phyloP scores from a whole-genome alignment of 1,140 invertebrate genomes.

The Eriosoma lanigerum region DNA sequence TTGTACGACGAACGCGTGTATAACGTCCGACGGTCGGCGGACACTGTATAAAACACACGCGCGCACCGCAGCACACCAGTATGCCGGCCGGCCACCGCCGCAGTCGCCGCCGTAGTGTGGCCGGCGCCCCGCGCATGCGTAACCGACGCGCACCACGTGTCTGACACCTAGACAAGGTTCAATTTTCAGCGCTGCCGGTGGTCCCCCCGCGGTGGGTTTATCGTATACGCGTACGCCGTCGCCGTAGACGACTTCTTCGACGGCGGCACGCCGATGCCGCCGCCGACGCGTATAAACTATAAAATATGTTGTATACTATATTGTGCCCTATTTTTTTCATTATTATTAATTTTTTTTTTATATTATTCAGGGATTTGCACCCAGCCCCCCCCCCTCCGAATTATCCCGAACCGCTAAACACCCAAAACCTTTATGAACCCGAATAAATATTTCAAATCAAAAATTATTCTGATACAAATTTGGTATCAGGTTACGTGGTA shows the following conservation, averaged over 20 bases:
- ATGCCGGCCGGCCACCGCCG: constrained; percentile 43
- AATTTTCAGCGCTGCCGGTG: constrained; percentile 47
- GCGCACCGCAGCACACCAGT: constrained; percentile 34
- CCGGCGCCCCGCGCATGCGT: constrained; percentile 45
- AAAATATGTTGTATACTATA: not conserved
- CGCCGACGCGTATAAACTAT: no score
- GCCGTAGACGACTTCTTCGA: not conserved
- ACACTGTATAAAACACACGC: constrained; percentile 44
- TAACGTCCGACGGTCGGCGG: constrained; percentile 42
- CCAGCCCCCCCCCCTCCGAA: no score
- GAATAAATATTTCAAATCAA: no score
- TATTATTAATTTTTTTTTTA: no score
- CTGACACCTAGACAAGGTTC: constrained; percentile 48
- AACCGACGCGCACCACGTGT: constrained; percentile 50
- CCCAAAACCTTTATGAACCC: no score
- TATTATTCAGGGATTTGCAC: no score
- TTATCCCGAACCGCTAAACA: no score
- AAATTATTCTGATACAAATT: no score
- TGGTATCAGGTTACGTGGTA: no score
- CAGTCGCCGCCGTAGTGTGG: constrained; percentile 25
- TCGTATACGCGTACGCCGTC: not conserved
- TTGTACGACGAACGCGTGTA: constrained; percentile 32
- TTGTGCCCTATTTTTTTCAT: not conserved
- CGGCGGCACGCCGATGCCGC: constrained; percentile 7
- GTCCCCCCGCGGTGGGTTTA: constrained; percentile 19